Base-by-base conservation (phyloP, 1,140 invertebrate species). In the Scaptomyza montana region DNA sequence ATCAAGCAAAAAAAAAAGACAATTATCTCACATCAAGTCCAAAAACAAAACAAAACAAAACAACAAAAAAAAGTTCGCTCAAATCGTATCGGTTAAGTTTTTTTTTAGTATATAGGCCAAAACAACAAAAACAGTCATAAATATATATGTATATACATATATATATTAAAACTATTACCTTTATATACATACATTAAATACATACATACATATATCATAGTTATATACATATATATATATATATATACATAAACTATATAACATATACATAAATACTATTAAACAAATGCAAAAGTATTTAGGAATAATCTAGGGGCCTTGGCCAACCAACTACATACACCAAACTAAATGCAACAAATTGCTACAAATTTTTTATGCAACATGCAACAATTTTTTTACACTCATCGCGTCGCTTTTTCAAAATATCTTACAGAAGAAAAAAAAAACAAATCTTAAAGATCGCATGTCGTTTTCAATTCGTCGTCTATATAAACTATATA, bases 311-410 rank as follows among this genome's bases (percentile, higher is more conserved):
- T 16, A 81, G 71, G 75, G 82, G 82, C 82, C 78, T 46, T 61
- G 74, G 81, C 82, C 82, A 82, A 82, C 56, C 55, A 85, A 87
- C 82, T 87, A 86, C 65, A 82, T 70, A 86, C 82, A 87, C 78
- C 82, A 86, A 86, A 86, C 21, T 86, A 86, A 86, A 86, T 86
- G 81, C 81, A 85, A 86, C 81, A 86, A 86, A 86, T 86, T 86
- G 81, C 78, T 86, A 86, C 81, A 86, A 86, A 86, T 86, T 86
- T 79, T 82, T 85, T 5, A 81, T 74, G 74, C 80, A 73, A 67
- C 76, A 78, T 67, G 61, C 61, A 70, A 75, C 33, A 36, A 36
- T 8, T 36, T 43, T 73, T 63, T 77, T 77, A 78, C 82, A 70
- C 66, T 68, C 36, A 50, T 68, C 64, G 70, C 70, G 64, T 68